Conservation (phyloP, 2,888 invertebrate genomes). For the Loripinus fragilis region DNA sequence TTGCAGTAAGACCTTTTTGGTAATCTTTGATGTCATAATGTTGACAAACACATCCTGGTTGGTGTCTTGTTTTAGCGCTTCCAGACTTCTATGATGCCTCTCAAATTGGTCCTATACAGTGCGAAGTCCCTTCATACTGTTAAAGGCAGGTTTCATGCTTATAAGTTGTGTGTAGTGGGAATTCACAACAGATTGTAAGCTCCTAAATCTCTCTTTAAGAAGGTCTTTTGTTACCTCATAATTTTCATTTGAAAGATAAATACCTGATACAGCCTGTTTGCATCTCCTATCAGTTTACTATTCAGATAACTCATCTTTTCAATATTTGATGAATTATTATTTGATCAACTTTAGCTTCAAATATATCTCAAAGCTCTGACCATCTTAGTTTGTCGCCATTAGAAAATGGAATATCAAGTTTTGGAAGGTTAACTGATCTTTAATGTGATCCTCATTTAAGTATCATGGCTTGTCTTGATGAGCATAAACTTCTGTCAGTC, state of each 20-base stretch:
- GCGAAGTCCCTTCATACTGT: background rate
- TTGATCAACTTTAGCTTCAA: slow-evolving; percentile 1
- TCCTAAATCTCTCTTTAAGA: slow-evolving; percentile 4
- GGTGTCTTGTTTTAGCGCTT: background rate
- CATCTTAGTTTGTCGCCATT: background rate
- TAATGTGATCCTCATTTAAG: background rate
- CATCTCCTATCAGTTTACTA: slow-evolving; percentile 2
- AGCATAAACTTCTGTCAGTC: too few relatives aligned
- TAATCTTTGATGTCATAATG: slow-evolving; percentile 1
- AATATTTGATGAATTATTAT: background rate
- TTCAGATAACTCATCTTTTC: background rate
- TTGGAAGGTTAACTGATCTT: background rate
- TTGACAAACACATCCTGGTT: background rate
- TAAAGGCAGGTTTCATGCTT: background rate
- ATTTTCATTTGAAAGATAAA: slow-evolving; percentile 1
- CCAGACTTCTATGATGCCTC: slow-evolving; percentile 6
- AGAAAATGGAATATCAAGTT: background rate
- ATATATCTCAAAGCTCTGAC: slow-evolving; percentile 7
- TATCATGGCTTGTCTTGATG: too few relatives aligned
- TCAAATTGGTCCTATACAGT: background rate
- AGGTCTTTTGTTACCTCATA: background rate
- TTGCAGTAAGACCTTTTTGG: background rate
- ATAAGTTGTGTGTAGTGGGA: slow-evolving; percentile 6
- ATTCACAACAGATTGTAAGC: background rate
- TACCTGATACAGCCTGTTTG: slow-evolving; percentile 3